Evolutionary conservation across 2,888 invertebrate species (phyloP).

Genomic region (Sinopyrophorus schimmeli): DNA sequence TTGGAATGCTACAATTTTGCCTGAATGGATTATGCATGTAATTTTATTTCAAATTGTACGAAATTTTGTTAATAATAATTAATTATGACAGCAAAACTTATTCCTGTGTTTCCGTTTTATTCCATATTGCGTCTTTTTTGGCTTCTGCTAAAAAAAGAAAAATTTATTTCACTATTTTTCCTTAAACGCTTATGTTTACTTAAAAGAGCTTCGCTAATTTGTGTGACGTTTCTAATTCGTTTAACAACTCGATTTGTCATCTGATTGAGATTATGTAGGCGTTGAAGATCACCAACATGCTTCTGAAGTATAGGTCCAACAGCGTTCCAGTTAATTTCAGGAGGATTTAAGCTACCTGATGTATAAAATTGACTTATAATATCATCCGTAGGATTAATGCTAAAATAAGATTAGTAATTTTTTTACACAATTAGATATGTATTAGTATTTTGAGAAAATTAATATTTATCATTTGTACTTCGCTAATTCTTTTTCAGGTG

Average conservation of each 20-base stretch:
- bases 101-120: too few species aligned
- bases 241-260: constrained; percentile 35
- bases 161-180: background rate
- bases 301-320: constrained; percentile 37
- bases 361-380: constrained; percentile 1
- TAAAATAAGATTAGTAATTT: background rate
- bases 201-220: constrained; percentile 14
- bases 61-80: too few species aligned
- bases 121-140: too few species aligned
- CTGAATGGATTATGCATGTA: too few species aligned
- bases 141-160: background rate
- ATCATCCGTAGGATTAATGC: background rate
- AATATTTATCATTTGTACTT: constrained; percentile 3
- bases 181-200: constrained; percentile 8
- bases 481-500: constrained; percentile 31
- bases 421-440: background rate
- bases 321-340: constrained; percentile 36
- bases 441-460: background rate
- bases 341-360: constrained; percentile 27
- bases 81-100: too few species aligned
- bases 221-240: constrained; percentile 40
- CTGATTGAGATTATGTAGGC: constrained; percentile 33
- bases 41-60: too few species aligned
- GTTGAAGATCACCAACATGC: constrained; percentile 33
- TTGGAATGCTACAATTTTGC: too few species aligned